These are phyloP conservation scores for Anas platyrhynchos DNA, from an alignment of 2,113 vertebrate genomes.

Conservation along the genomic window DNA sequence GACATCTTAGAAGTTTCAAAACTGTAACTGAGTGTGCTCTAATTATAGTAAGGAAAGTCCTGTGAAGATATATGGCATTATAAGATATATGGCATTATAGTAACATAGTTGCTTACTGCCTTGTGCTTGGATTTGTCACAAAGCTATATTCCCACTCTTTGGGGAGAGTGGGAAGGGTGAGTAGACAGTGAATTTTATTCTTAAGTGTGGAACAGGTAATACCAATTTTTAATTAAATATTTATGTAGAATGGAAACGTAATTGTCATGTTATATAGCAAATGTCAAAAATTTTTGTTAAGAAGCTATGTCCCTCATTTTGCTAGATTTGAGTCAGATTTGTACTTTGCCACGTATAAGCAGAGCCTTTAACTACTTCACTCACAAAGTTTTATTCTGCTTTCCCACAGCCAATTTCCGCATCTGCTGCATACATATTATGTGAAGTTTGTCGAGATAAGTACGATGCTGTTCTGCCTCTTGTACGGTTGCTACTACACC, in stretches of 20 bases:
- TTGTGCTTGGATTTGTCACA: neutral
- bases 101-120: neutral
- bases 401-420: conserved; percentile 90
- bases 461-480: conserved; percentile 91
- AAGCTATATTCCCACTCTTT: neutral
- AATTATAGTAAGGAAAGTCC: neutral
- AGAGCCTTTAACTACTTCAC: neutral
- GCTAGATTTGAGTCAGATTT: neutral
- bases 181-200: neutral
- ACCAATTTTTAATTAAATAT: neutral
- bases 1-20: neutral
- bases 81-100: neutral
- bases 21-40: neutral
- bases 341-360: neutral
- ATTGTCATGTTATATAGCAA: neutral
- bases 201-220: neutral
- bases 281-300: neutral
- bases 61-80: neutral
- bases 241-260: neutral
- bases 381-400: neutral
- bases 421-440: conserved; percentile 93
- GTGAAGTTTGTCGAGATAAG: conserved; percentile 93
- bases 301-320: fast-evolving
- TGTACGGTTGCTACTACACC: conserved; percentile 91
- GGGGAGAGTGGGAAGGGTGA: neutral